A percentile compares a stretch with the other conserved stretches of the same genome.
These are phyloP conservation scores for Eugnorisma glareosa DNA, from an alignment of 2,888 invertebrate species.

Conservation along the genomic window DNA sequence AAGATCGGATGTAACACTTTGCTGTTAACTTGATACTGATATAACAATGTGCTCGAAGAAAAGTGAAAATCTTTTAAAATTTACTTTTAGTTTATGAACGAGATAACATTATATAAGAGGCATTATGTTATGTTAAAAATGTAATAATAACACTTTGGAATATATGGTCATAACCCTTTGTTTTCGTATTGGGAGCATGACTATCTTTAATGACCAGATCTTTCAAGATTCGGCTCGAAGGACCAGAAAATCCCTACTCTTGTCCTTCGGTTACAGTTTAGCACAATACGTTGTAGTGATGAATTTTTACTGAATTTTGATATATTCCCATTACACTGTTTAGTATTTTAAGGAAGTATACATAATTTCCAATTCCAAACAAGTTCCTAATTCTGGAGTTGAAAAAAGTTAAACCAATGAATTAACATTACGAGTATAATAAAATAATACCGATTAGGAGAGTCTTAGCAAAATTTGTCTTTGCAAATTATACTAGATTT, in stretches of 20 bases:
- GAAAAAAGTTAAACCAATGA: neutral
- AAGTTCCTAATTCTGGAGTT: neutral
- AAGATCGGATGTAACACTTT: constrained; percentile 34
- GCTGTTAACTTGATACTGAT: constrained; percentile 51
- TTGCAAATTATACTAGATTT: neutral
- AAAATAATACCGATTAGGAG: neutral
- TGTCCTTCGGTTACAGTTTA: neutral
- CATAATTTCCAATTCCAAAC: neutral
- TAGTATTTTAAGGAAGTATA: neutral
- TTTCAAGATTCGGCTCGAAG: neutral
- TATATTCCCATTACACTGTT: neutral
- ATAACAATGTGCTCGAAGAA: constrained; percentile 64
- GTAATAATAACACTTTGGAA: constrained; percentile 44
- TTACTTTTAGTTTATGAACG: constrained; percentile 52
- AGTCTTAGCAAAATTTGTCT: neutral
- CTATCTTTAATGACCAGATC: constrained; percentile 8
- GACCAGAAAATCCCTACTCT: neutral
- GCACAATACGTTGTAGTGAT: neutral
- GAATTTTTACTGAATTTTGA: neutral
- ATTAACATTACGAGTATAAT: too few species aligned
- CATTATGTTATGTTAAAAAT: constrained; percentile 54
- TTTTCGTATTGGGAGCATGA: constrained; percentile 24
- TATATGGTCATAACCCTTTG: constrained; percentile 37
- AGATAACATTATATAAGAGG: constrained; percentile 69
- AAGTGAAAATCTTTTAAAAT: constrained; percentile 70